Conservation (phyloP, 2,888 invertebrate species). For the Philhelius pedissequus region DNA sequence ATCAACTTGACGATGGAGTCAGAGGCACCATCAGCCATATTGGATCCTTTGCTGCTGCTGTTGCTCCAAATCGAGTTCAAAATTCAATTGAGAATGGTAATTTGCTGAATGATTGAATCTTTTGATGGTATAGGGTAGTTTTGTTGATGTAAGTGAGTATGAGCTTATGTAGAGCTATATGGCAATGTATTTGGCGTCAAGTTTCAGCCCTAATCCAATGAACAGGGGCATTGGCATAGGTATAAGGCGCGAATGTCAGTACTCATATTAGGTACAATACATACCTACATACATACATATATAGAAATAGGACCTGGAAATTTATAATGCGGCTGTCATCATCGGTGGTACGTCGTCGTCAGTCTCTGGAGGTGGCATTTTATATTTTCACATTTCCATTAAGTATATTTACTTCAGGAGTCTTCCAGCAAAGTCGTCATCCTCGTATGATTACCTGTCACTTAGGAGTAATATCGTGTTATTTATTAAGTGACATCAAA, state of each 20-base stretch:
- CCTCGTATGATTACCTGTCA: conserved; percentile 7
- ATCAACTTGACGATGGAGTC: conserved; percentile 38
- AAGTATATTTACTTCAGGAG: background rate
- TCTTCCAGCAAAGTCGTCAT: background rate
- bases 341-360: background rate
- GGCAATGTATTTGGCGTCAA: conserved; percentile 13
- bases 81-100: conserved; percentile 39
- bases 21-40: background rate
- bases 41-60: background rate
- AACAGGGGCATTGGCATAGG: background rate
- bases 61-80: conserved; percentile 9
- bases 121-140: conserved; percentile 6
- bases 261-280: background rate
- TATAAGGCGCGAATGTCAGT: background rate
- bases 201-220: background rate
- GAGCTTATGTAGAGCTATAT: background rate
- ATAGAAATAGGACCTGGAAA: background rate
- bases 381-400: background rate
- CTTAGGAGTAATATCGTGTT: conserved; percentile 17
- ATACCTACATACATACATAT: too few species aligned
- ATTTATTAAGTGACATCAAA: conserved; percentile 6
- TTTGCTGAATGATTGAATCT: conserved; percentile 43
- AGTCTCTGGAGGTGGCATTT: conserved; percentile 16
- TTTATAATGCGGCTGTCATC: background rate
- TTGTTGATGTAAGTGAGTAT: background rate